phyloP scores from a whole-genome alignment of 2,113 vertebrate species.

The Notothenia coriiceps region DNA sequence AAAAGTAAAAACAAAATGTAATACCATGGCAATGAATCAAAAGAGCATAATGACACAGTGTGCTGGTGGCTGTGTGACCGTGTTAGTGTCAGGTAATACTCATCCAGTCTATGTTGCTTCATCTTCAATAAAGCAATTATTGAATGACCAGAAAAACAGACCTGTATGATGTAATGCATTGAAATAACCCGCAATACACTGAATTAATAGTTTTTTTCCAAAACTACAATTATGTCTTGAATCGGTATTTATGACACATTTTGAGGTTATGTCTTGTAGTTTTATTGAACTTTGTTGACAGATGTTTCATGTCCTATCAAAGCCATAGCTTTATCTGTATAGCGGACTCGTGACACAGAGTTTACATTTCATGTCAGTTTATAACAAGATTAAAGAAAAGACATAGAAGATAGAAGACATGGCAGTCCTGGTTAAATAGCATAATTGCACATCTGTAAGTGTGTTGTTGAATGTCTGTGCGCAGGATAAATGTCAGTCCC shows the following conservation, averaged over 20 bases:
- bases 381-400: slow-evolving; percentile 1
- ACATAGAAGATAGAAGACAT: not conserved
- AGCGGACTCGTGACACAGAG: too few relatives aligned
- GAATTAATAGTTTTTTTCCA: not conserved
- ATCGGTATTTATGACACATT: not conserved
- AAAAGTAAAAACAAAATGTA: slow-evolving; percentile 2
- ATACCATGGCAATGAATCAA: slow-evolving; percentile 7
- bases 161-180: slow-evolving; percentile 21
- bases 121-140: slow-evolving; percentile 30
- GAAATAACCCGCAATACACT: slow-evolving; percentile 8
- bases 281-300: not conserved
- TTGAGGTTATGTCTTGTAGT: not conserved
- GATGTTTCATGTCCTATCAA: not conserved
- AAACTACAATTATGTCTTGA: not conserved
- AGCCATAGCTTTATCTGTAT: not conserved
- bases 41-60: not conserved
- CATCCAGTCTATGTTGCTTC: not conserved
- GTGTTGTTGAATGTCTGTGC: slow-evolving; percentile 11
- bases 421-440: slow-evolving; percentile 10
- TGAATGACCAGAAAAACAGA: slow-evolving; percentile 11
- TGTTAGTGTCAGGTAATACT: not conserved
- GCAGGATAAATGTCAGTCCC: slow-evolving; percentile 15
- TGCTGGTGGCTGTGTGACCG: not conserved
- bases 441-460: slow-evolving; percentile 8
- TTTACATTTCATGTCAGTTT: not conserved